Evolutionary conservation across 2,888 invertebrate genomes (phyloP).

Genomic region (Phymatocera aterrima): DNA sequence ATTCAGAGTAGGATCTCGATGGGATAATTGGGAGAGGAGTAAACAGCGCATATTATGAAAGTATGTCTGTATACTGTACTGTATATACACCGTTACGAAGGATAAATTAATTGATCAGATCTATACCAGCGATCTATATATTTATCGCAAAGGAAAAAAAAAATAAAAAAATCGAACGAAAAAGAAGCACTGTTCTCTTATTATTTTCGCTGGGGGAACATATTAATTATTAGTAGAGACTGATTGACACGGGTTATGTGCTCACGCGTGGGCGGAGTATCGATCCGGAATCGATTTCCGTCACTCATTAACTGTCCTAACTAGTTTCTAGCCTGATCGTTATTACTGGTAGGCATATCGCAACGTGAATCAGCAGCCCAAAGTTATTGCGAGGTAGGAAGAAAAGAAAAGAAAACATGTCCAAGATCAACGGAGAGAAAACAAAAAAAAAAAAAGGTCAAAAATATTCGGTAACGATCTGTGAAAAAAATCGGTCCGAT

Average conservation of each 20-base stretch:
- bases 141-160: too few relatives aligned
- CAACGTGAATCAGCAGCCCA: neutral
- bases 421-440: neutral
- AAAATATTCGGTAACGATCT: neutral
- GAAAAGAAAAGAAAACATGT: too few relatives aligned
- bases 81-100: too few relatives aligned
- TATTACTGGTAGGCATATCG: slow-evolving; percentile 4
- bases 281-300: slow-evolving; percentile 30
- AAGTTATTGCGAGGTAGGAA: neutral
- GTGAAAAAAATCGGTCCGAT: too few relatives aligned
- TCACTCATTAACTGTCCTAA: slow-evolving; percentile 27
- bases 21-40: too few relatives aligned
- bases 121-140: too few relatives aligned
- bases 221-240: slow-evolving; percentile 4
- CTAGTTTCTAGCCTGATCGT: slow-evolving; percentile 14
- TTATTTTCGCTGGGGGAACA: neutral
- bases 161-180: neutral
- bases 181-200: neutral
- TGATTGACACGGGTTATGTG: slow-evolving; percentile 28
- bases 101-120: too few relatives aligned
- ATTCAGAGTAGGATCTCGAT: too few relatives aligned
- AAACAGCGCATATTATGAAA: too few relatives aligned
- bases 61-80: too few relatives aligned
- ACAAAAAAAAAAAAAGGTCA: neutral
- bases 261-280: slow-evolving; percentile 29